Evolutionary conservation across 2,797 vertebrate genomes (phyloP).

Genomic region (Hoplostethus mediterraneus): DNA sequence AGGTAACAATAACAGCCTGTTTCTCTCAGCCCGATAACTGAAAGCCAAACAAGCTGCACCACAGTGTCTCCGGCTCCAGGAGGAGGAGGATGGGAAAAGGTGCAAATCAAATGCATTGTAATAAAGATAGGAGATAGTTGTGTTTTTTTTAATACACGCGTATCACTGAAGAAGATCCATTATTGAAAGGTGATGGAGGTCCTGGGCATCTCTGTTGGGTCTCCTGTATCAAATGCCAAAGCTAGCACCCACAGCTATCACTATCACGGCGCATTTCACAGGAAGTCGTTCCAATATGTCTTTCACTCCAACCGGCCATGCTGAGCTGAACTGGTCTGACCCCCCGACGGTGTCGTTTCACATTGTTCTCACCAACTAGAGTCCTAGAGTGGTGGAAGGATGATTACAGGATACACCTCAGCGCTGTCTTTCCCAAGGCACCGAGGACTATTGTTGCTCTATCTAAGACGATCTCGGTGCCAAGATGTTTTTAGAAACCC

Average conservation of each 20-base stretch:
- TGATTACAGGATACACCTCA: neutral
- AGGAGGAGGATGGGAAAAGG: neutral
- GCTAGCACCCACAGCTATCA: neutral
- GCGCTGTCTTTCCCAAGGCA: slow-evolving; percentile 23
- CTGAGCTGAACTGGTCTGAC: slow-evolving; percentile 38
- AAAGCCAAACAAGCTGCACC: slow-evolving; percentile 25
- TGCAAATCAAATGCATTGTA: neutral
- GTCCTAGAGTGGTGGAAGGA: neutral
- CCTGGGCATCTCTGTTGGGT: slow-evolving; percentile 34
- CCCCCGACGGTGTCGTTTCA: slow-evolving; percentile 10
- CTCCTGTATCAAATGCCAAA: slow-evolving; percentile 1
- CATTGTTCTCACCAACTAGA: neutral
- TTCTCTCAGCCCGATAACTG: slow-evolving; percentile 47
- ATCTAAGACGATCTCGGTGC: neutral
- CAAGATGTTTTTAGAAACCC: slow-evolving; percentile 16
- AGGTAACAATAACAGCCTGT: slow-evolving; percentile 45
- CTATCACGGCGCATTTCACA: neutral
- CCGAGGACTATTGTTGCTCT: neutral
- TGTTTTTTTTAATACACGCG: slow-evolving; percentile 12
- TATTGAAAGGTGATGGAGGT: slow-evolving; percentile 12
- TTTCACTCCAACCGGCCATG: slow-evolving; percentile 38
- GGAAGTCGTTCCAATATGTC: slow-evolving; percentile 33
- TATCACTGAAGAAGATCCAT: slow-evolving; percentile 1
- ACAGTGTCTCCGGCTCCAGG: slow-evolving; percentile 1
- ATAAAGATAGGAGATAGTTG: slow-evolving; percentile 3